phyloP scores from a whole-genome alignment of 2,888 invertebrate species.

The Phrixothrix hirtus region DNA sequence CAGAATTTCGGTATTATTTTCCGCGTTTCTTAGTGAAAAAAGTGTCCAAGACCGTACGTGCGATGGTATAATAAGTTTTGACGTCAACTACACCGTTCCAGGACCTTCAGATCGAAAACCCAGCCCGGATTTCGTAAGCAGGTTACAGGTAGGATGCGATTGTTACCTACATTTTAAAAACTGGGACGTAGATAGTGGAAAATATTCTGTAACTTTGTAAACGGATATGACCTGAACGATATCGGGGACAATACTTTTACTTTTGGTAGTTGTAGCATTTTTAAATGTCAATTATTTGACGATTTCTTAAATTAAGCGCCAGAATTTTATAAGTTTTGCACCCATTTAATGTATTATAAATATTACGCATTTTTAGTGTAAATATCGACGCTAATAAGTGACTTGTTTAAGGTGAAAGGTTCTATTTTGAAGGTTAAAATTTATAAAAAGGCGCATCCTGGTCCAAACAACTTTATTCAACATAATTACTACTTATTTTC shows the following conservation, averaged over 20 bases:
- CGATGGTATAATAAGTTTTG: constrained; percentile 46
- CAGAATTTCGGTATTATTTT: constrained; percentile 53
- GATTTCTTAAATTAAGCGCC: no score
- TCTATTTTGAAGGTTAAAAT: constrained; percentile 45
- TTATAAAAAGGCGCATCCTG: constrained; percentile 48
- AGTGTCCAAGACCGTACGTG: constrained; percentile 30
- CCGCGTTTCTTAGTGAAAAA: constrained; percentile 51
- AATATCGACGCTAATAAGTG: no score
- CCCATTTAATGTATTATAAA: no score
- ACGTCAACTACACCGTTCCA: constrained; percentile 47
- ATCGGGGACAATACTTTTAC: constrained; percentile 47
- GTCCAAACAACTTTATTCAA: constrained; percentile 33
- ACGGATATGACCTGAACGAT: constrained; percentile 47
- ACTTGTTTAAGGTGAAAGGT: constrained; percentile 41
- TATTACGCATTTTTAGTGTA: no score
- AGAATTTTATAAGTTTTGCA: no score
- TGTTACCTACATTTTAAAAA: constrained; percentile 25
- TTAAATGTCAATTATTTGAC: no score
- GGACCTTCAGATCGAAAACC: constrained; percentile 47
- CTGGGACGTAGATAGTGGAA: constrained; percentile 28
- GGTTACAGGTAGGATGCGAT: constrained; percentile 50
- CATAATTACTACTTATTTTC: constrained; percentile 19
- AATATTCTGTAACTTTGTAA: constrained; percentile 34
- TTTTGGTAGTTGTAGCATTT: constrained; percentile 35
- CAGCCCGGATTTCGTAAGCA: constrained; percentile 52